Evolutionary conservation across 53 echinoderm and acorn worm species (phyloP), one percentile per base, ranked within the genome.

Genomic region (Astropecten irregularis): DNA sequence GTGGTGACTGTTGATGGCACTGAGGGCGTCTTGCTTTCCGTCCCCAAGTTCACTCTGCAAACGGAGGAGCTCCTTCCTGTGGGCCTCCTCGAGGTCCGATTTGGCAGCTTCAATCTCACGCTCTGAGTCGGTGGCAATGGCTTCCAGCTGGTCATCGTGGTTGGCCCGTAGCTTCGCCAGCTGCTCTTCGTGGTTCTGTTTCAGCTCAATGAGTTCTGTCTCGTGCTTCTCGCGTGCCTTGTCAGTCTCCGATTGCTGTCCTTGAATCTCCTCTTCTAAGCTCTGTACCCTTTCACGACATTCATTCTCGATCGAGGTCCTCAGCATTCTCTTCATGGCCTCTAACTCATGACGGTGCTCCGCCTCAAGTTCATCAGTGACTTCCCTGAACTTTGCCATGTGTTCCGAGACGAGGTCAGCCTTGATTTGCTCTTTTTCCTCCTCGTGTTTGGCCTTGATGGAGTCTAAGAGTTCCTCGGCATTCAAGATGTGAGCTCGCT

Each of bases 51-150:
- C 68, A 40, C 81, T 83, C 57, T 85, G 66, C 14, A 99, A 65
- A 56, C 90, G 86, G 28, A 64, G 47, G 35, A 99, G 40, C 79
- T 99, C 99, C 46, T 89, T 76, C 10, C 74, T 72, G 71, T 99
- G 99, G n/a, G 90, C 99, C 82, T 85, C 99, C 63, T 95, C 94
- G 34, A 99, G 82, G 22, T 99, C 94, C 3, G 76, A 66, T 68
- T 91, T 95, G 52, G 92, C 88, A 2, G 56, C 48, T 33, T 92
- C 94, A 1, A 95, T 35, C 57, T 95, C 95, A 18, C 70, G 61
- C 32, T 99, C 94, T 13, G 92, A 85, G 55, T 86, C 88, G 16
- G 87, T 67, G 35, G 87, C 85, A 3, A 92, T 55, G 50, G 92
- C 94, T 40, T 92, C 77, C 16, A 99, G 74, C 66, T 92, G 84